Base-by-base conservation (phyloP, 1,140 invertebrate species). In the Coelopa frigida region DNA sequence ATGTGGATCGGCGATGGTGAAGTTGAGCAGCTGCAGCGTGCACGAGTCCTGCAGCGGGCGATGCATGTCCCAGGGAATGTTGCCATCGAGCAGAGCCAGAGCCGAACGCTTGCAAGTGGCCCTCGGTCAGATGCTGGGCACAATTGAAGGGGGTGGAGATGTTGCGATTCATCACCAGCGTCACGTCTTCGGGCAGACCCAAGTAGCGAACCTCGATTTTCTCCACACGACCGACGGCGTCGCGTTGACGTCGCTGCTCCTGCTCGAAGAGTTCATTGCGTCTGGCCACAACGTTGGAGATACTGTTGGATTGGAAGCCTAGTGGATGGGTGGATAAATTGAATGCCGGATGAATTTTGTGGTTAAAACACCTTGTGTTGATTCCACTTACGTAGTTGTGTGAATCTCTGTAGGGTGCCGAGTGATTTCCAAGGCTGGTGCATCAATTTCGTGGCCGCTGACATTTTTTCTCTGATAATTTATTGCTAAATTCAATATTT, bases 141-240 rank as follows among this genome's bases (percentile, higher is more conserved):
- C 92, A 94, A 68, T 97, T 84, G 55, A 78, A 84, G 3, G 94
- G 94, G 2, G 94, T 97, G 1, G 94, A 97, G 4, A 97, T 70
- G 52, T 81, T 72, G 69, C 87, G 91, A 68, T 98, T 98, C 93
- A 98, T 96, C 12, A 87, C 64, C 26, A 97, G 68, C 3, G 77
- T 81, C 17, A 78, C 76, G 50, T 87, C 78, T 50, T 89, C 80
- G 0, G 85, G 81, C 4, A 77, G 58, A 1, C 87, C 87, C 44
- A 78, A 72, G 66, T 89, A 87, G 46, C 80, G 75, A 0, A 98
- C 85, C 71, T 89, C 77, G 45, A 97, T 93, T 74, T 97, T 98
- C 61, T 96, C 89, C 41, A 97, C 80, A 61, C 92, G 72, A 6
- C 86, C 87, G 21, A 94, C 72, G 6, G 77, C 67, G 29, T 80